Evolutionary conservation across 2,888 invertebrate genomes (phyloP), one percentile per base, ranked within the genome.

Genomic region (Epinotia ramella): DNA sequence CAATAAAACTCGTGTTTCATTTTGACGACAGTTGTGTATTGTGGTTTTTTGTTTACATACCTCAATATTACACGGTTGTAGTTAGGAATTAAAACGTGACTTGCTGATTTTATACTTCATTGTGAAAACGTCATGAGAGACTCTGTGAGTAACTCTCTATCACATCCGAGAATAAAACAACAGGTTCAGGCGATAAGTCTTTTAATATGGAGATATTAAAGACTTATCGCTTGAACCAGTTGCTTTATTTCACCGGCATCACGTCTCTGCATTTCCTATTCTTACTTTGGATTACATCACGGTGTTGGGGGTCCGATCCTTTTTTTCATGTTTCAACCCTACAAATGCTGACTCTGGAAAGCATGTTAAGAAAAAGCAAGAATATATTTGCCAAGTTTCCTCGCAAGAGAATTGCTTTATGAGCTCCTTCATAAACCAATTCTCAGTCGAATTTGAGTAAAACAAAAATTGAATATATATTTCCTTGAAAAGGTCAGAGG

Each of bases 1-100:
- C 67, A 76, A 74, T 74, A 76, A 65, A 77, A 77, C 73, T 78
- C 73, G 76, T 77, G 73, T 79, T 80, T 79, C 73, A 77, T 77
- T 78, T 79, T 75, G 73, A 73, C 44, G 77, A 77, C 77, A 77
- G 78, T 78, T 73, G 77, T 71, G 77, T 78, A 78, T 72, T 71
- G 46, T 71, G 65, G 53, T 16, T 62, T 76, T 60, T 76, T 53
- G 49, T 59, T 75, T 66, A 56, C 18, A 24, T 49, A 53, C 65
- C n/a, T 46, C 57, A 9, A 59, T 46, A 13, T 40, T 46, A 46
- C 4, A 46, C 46, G 1, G 46, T 46, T 13, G 46, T 13, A 13
- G 3, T 13, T 13, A 46, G 3, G 13, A 20, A 11, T 59, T 24
- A 28, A 59, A 16, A 59, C 28, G 59, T 28, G 24, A 28, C 13